These are phyloP conservation scores for Tylochromis polylepis DNA, from an alignment of 2,113 vertebrate species.

Conservation along the genomic window DNA sequence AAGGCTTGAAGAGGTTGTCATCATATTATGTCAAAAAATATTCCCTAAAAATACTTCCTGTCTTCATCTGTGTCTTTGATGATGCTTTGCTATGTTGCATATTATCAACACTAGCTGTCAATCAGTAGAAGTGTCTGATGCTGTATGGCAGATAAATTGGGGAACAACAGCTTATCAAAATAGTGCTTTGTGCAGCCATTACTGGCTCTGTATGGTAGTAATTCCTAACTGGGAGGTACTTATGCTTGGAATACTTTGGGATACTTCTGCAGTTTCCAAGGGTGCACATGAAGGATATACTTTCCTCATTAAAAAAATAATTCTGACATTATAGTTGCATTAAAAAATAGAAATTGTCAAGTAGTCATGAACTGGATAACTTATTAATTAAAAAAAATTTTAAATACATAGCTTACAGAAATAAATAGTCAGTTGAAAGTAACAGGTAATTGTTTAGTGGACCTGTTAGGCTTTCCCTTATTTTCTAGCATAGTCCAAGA, in stretches of 20 bases:
- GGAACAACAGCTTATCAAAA: too few relatives aligned
- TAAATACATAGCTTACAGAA: neutral
- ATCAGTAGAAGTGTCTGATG: neutral
- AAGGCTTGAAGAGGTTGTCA: neutral
- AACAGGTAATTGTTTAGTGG: neutral
- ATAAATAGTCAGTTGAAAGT: neutral
- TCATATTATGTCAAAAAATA: neutral
- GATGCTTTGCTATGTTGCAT: neutral
- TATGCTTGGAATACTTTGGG: neutral
- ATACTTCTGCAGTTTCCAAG: neutral
- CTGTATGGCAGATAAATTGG: neutral
- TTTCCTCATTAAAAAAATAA: neutral
- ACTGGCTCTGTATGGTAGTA: neutral
- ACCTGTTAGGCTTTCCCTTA: rapidly evolving
- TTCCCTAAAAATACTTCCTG: neutral
- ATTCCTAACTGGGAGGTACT: rapidly evolving
- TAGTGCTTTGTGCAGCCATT: too few relatives aligned
- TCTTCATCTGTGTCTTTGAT: neutral
- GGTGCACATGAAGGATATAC: neutral
- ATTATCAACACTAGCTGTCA: too few relatives aligned
- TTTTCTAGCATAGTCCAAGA: neutral
- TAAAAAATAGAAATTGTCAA: neutral
- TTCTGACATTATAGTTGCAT: neutral
- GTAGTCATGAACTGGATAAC: neutral
- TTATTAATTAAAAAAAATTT: neutral